Evolutionary conservation across 2,888 invertebrate genomes (phyloP).

Genomic region (Odontocolon sp.): DNA sequence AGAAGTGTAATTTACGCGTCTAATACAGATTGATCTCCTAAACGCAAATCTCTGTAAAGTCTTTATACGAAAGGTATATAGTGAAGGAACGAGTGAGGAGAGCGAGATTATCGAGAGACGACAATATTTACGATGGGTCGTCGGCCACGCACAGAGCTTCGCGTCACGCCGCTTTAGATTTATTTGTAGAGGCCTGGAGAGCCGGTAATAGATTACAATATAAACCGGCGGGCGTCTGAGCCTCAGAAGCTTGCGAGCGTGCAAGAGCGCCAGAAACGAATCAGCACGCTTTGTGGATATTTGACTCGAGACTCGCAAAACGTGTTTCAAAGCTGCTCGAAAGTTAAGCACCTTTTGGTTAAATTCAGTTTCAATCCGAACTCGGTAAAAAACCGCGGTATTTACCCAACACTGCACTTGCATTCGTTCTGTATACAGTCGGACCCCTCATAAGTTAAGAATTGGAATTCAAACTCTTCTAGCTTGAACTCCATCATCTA

Average conservation of each 20-base stretch:
- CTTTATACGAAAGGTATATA: conserved; percentile 6
- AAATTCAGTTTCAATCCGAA: too few relatives aligned
- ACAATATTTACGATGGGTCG: conserved; percentile 31
- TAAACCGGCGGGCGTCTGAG: conserved; percentile 62
- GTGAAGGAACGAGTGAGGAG: conserved; percentile 8
- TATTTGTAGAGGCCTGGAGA: conserved; percentile 68
- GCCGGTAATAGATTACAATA: conserved; percentile 73
- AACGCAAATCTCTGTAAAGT: background rate
- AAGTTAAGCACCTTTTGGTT: background rate
- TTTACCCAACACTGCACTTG: too few relatives aligned
- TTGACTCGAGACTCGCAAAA: conserved; percentile 35
- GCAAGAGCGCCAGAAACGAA: conserved; percentile 21
- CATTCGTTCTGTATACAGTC: too few relatives aligned
- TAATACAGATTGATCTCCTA: conserved; percentile 5
- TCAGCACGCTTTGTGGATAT: conserved; percentile 39
- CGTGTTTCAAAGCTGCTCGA: too few relatives aligned
- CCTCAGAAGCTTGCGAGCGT: conserved; percentile 3
- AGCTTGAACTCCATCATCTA: too few relatives aligned
- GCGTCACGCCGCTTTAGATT: conserved; percentile 59
- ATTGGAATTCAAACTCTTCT: too few relatives aligned
- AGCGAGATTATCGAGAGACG: conserved; percentile 40
- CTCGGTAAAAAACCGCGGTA: too few relatives aligned
- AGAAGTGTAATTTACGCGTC: background rate
- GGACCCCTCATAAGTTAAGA: too few relatives aligned
- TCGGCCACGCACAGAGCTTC: conserved; percentile 20